A percentile compares a stretch with the other conserved stretches of the same genome.
phyloP scores from a whole-genome alignment of 2,888 invertebrate species.

The Horisme vitalbata region DNA sequence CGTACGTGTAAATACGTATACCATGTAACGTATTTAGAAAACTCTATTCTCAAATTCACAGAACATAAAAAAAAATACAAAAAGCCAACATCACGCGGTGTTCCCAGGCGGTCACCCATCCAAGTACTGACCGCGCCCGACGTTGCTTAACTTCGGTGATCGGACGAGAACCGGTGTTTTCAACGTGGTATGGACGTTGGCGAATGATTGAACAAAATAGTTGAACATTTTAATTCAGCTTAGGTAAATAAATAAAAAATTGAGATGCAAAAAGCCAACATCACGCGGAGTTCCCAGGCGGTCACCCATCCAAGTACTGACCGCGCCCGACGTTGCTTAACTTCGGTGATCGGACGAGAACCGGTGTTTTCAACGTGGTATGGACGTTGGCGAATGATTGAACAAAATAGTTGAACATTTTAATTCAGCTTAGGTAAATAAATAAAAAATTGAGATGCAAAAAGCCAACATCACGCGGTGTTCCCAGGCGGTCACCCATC shows the following conservation, averaged over 20 bases:
- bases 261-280: conserved; percentile 39
- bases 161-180: conserved; percentile 76
- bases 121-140: conserved; percentile 71
- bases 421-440: no score
- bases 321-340: conserved; percentile 73
- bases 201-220: no score
- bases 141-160: conserved; percentile 75
- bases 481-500: conserved; percentile 65
- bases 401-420: no score
- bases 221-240: no score
- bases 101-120: conserved; percentile 65
- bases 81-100: conserved; percentile 57
- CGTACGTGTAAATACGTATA: no score
- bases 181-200: conserved; percentile 68
- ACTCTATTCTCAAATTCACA: no score
- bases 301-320: conserved; percentile 67
- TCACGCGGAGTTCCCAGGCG: conserved; percentile 61
- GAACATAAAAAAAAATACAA: no score
- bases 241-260: not conserved
- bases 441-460: no score
- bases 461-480: conserved; percentile 41
- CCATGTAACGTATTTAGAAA: no score
- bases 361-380: conserved; percentile 43
- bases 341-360: conserved; percentile 77
- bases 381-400: conserved; percentile 31